phyloP scores from a whole-genome alignment of 1,140 invertebrate genomes.

The Nomia melanderi region DNA sequence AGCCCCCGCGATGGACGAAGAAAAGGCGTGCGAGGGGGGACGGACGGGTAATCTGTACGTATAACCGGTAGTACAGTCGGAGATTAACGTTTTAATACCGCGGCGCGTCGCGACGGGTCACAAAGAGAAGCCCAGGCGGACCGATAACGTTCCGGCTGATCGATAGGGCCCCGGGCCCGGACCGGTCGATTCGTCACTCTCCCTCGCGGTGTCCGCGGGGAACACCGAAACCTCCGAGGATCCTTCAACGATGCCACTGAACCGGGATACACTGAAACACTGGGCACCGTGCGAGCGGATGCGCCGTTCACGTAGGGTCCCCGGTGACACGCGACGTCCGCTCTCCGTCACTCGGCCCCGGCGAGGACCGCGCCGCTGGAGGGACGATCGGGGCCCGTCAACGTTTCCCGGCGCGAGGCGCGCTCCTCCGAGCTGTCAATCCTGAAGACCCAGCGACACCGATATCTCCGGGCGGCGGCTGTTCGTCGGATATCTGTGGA shows the following conservation, averaged over 20 bases:
- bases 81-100: conserved; percentile 78
- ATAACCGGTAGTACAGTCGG: conserved; percentile 73
- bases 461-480: not conserved
- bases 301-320: conserved; percentile 25
- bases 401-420: not conserved
- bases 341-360: conserved; percentile 9
- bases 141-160: conserved; percentile 52
- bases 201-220: no score
- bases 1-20: conserved; percentile 24
- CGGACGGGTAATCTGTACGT: conserved; percentile 66
- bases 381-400: not conserved
- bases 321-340: conserved; percentile 39
- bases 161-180: no score
- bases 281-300: not conserved
- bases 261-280: not conserved
- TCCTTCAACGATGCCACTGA: not conserved
- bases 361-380: not conserved
- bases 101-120: conserved; percentile 55
- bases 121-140: conserved; percentile 59
- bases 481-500: not conserved
- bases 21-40: conserved; percentile 29
- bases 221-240: not conserved
- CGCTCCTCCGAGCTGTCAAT: not conserved
- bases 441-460: not conserved
- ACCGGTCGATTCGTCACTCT: no score